These are phyloP conservation scores for Hypanus sabinus DNA, from an alignment of 2,113 vertebrate species.

Conservation along the genomic window DNA sequence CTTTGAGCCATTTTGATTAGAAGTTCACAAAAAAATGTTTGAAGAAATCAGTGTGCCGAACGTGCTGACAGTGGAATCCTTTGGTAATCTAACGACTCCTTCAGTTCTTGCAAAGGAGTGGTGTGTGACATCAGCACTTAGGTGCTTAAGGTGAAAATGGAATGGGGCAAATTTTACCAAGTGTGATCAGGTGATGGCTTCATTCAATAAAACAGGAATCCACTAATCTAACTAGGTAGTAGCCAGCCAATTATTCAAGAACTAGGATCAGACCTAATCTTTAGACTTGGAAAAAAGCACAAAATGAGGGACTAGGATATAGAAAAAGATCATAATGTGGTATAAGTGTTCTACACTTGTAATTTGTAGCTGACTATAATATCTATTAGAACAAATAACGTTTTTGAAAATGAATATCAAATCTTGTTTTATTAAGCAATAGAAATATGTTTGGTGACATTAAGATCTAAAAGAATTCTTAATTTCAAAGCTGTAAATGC, in stretches of 20 bases:
- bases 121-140: too few species aligned
- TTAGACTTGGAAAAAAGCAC: neutral
- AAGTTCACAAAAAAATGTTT: too few species aligned
- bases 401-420: neutral
- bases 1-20: too few species aligned
- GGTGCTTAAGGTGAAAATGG: too few species aligned
- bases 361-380: neutral
- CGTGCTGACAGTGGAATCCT: too few species aligned
- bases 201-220: too few species aligned
- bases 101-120: too few species aligned
- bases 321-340: neutral
- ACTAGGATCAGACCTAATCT: neutral
- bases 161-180: too few species aligned
- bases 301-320: neutral
- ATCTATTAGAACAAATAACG: neutral
- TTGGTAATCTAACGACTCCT: too few species aligned
- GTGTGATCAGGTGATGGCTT: too few species aligned
- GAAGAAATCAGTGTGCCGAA: too few species aligned
- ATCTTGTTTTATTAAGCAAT: neutral
- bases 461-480: neutral
- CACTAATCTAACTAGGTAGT: too few species aligned
- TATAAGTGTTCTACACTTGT: slow-evolving; percentile 8
- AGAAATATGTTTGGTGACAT: neutral
- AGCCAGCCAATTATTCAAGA: neutral
- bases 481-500: neutral